Conservation (phyloP, 2,113 vertebrate genomes). For the Crotalus tigris region DNA sequence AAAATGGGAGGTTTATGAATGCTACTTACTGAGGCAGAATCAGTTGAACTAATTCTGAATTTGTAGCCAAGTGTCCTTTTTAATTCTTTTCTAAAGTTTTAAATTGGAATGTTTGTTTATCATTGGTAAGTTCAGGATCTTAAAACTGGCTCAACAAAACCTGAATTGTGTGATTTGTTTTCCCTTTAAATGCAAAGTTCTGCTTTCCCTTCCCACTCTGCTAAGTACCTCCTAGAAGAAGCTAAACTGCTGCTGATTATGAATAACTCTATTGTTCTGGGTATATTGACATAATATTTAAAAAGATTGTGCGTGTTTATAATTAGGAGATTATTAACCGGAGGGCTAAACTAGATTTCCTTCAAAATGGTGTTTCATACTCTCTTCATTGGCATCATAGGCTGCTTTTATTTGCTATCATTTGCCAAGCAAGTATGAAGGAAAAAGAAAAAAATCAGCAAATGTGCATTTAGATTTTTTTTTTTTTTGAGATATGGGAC, state of each 20-base stretch:
- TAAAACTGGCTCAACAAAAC: background rate
- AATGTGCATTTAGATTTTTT: background rate
- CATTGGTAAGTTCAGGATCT: background rate
- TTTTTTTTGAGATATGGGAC: background rate
- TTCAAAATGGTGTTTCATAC: conserved; percentile 31
- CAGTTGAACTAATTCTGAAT: background rate
- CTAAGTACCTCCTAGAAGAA: background rate
- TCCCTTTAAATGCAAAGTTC: conserved; percentile 20
- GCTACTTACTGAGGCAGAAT: background rate
- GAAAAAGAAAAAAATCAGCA: background rate
- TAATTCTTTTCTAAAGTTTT: background rate
- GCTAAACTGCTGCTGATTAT: background rate
- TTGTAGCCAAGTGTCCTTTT: background rate
- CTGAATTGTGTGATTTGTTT: background rate
- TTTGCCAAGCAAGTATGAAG: background rate
- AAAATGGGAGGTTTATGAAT: background rate
- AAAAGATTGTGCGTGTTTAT: background rate
- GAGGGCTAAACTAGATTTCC: conserved; percentile 36
- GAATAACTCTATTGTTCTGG: background rate
- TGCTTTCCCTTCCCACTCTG: background rate
- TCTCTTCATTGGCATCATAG: background rate
- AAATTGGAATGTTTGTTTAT: background rate
- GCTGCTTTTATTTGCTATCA: conserved; percentile 26
- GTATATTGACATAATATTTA: conserved; percentile 25
- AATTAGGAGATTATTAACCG: conserved; percentile 18